A percentile compares a stretch with the other conserved stretches of the same genome.
Conservation (phyloP, 2,888 invertebrate genomes). For the Hymenopus coronatus region DNA sequence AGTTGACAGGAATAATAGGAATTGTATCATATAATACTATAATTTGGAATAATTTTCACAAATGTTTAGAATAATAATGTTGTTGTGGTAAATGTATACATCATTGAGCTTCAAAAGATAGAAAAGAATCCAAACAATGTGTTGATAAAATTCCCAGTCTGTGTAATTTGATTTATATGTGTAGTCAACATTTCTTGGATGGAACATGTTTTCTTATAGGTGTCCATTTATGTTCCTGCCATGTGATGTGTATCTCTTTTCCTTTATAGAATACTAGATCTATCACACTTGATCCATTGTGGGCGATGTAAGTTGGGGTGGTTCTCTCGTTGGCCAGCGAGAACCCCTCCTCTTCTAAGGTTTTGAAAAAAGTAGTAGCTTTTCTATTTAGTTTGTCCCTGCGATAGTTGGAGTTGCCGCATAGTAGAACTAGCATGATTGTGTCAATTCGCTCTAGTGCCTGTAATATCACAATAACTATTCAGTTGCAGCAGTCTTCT, state of each 20-base stretch:
- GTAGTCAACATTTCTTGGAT: neutral
- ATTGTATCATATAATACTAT: too few species aligned
- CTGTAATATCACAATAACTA: neutral
- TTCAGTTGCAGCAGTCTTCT: neutral
- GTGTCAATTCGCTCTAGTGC: neutral
- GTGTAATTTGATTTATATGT: too few species aligned
- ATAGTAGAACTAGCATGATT: neutral
- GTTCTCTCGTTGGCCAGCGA: neutral
- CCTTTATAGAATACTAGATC: neutral
- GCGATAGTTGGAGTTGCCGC: neutral
- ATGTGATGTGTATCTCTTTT: neutral
- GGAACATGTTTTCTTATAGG: neutral
- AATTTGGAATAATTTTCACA: too few species aligned
- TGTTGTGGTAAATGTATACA: too few species aligned
- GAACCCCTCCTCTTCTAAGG: neutral
- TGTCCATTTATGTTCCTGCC: neutral
- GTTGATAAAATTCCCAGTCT: too few species aligned
- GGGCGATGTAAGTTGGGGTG: neutral
- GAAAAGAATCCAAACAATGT: too few species aligned
- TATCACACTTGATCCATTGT: neutral
- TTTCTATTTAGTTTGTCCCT: neutral
- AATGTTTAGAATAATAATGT: too few species aligned
- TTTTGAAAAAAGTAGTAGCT: neutral
- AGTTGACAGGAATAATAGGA: neutral
- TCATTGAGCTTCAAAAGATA: too few species aligned